These are phyloP conservation scores for Onychomys torridus DNA, from an alignment of 2,797 vertebrate species.

Conservation along the genomic window DNA sequence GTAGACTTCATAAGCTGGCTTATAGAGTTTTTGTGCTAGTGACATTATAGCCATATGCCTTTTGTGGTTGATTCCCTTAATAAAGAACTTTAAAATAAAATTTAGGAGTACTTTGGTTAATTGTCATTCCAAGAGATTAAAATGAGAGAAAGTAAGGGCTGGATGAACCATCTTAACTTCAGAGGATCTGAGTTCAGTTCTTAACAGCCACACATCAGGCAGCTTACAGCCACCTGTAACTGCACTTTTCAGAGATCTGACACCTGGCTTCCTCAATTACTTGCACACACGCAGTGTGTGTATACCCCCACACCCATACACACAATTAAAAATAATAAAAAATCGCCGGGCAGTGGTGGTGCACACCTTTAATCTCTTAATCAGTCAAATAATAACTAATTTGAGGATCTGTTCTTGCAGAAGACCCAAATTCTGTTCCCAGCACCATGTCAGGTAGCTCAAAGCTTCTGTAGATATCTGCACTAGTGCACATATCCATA, in stretches of 20 bases:
- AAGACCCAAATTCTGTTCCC: neutral
- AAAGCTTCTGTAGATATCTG: neutral
- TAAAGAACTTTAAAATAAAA: constrained; percentile 16
- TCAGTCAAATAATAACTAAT: neutral
- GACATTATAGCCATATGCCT: neutral
- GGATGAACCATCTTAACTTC: neutral
- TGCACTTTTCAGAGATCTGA: neutral
- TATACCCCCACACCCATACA: neutral
- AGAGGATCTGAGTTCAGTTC: neutral
- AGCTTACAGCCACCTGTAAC: neutral
- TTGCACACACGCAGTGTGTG: neutral
- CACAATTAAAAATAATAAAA: neutral
- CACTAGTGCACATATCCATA: neutral
- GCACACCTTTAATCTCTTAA: too few relatives aligned
- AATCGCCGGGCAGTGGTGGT: too few relatives aligned
- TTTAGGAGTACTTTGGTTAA: constrained; percentile 47
- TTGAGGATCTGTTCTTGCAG: neutral
- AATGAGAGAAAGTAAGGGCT: neutral
- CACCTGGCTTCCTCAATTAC: neutral
- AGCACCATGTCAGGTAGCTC: neutral
- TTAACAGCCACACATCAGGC: neutral
- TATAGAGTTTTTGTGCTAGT: neutral
- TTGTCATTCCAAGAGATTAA: neutral
- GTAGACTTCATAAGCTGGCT: neutral
- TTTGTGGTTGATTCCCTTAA: constrained; percentile 5